Evolutionary conservation across 2,797 vertebrate species (phyloP), one percentile per base, ranked within the genome.

Genomic region (Falco novaeseelandiae): DNA sequence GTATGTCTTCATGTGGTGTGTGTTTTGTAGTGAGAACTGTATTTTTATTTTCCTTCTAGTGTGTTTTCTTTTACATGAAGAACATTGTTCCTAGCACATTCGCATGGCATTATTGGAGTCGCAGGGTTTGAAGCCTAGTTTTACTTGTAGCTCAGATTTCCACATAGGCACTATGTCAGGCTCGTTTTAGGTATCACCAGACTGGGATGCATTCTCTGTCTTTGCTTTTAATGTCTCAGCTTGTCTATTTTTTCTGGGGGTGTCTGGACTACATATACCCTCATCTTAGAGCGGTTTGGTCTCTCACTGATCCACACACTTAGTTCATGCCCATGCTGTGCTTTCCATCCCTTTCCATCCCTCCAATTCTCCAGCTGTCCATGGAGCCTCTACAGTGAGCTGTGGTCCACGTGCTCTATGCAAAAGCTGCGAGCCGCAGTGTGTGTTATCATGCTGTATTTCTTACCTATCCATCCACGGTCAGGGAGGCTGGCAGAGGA

Each of bases 371-470:
- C 40, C 7, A n/a, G 1, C 17, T 44, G 44, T 49, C 30, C 23
- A 0, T 2, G 13, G 36, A 62, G 5, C 40, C 34, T 32, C 54
- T 4, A 1, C 12, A 34, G 32, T 21, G 17, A 19, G 10, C 14
- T 38, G 11, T 32, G 25, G 30, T 34, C 40, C 40, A 9, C 7
- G 40, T 42, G 44, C 20, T 16, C 48, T 49, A 36, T 1, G 0
- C 25, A 1, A 8, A 14, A 36, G 11, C 30, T 16, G 18, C 9
- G 30, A 9, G 4, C 14, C 1, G 0, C 1, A 3, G 9, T 0
- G 3, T 6, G 2, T 0, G 0, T 8, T 40, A 12, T 21, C 2
- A 0, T 30, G 23, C 36, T 1, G 0, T 11, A 1, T 7, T 6
- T 71, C 18, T 12, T 0, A 1, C 32, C 51, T 8, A 8, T 26